A percentile compares a stretch with the other conserved stretches of the same genome.
Evolutionary conservation across 2,113 vertebrate genomes (phyloP).

Genomic region (Sebastes schlegelii): DNA sequence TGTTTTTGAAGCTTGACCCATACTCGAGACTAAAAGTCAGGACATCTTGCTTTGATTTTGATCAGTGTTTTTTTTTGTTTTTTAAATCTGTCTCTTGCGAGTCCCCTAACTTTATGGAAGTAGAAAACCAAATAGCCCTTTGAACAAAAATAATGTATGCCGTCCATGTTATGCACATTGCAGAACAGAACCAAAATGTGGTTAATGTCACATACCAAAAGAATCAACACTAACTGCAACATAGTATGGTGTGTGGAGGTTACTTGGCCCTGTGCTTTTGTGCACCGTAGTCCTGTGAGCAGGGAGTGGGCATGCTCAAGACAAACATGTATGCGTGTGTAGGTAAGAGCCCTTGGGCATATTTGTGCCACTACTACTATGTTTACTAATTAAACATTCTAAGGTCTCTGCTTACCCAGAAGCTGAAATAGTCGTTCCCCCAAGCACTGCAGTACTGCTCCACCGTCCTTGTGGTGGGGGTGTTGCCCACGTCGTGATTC

Average conservation of each 20-base stretch:
- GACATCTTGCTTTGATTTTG: too few species aligned
- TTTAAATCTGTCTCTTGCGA: too few species aligned
- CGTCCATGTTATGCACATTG: not conserved
- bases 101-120: not conserved
- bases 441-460: constrained; percentile 87
- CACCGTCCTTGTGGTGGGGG: constrained; percentile 87
- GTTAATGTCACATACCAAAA: not conserved
- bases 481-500: constrained; percentile 95
- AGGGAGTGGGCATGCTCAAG: not conserved
- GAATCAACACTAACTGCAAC: not conserved
- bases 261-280: not conserved
- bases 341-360: not conserved
- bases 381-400: not conserved
- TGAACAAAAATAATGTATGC: not conserved
- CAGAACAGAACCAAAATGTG: not conserved
- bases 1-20: too few species aligned
- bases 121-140: not conserved
- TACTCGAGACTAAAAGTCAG: too few species aligned
- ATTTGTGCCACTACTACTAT: not conserved
- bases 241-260: not conserved
- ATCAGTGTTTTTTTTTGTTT: too few species aligned
- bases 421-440: constrained; percentile 98
- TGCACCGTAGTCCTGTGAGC: not conserved
- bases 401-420: constrained; percentile 84
- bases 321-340: not conserved